Base-by-base conservation (phyloP, 2,888 invertebrate species). In the Calameuta pallipes region DNA sequence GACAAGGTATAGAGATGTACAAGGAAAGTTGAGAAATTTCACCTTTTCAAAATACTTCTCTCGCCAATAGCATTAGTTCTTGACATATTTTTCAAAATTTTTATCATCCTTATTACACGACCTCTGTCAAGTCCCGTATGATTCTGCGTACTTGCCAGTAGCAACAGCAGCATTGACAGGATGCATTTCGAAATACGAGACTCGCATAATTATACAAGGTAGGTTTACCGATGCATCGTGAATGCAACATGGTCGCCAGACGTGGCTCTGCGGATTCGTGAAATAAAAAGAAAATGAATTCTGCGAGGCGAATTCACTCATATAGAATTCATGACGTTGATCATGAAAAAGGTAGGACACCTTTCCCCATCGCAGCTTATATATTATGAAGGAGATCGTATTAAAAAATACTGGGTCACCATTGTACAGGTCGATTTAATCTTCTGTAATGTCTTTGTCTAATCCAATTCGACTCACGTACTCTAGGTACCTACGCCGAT, bases 151-250 rank as follows among this genome's bases (percentile, higher is more conserved):
- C 56, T 23, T 23, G 56, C 56, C 23, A 23, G 56, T 56, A 56
- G 15, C 56, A 23, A 56, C 56, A 56, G 56, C 56, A 56, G 56
- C 56, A 56, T 9, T 9, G 56, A 56, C 56, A 56, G 56, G 56
- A 56, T 56, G 23, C 23, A 56, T 56, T 56, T 56, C 56, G 56
- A 82, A 80, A 82, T 83, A 84, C 77, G 77, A 85, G 85, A 85
- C 84, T 84, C 80, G 84, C 78, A 83, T 85, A 83, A 85, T 85
- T 85, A 85, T 85, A 83, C 83, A 69, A 36, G 74, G 76, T 69
- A 74, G 85, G 85, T 85, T 84, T 82, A 77, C 77, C 56, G 56
- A 34, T 83, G 84, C 85, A 84, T 83, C 85, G 85, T 80, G 85
- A 85, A 83, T 85, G 80, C 83, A 80, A 83, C 30, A 34, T 33